Evolutionary conservation across 1,140 invertebrate species (phyloP).

Genomic region (Drosophila erecta): DNA sequence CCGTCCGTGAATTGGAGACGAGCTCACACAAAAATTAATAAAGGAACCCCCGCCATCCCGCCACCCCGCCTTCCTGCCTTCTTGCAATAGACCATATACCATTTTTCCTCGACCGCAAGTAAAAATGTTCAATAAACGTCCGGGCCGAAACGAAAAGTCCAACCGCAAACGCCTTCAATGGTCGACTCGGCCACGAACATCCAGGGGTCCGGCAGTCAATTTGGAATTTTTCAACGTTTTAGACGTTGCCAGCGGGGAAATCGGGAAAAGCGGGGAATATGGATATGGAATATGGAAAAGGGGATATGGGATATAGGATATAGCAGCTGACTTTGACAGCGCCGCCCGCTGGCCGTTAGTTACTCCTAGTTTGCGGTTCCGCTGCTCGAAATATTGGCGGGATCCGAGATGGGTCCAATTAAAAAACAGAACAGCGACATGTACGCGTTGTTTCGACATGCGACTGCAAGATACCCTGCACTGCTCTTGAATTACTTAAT

Average conservation of each 20-base stretch:
- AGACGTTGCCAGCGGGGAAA: constrained; percentile 17
- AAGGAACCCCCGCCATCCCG: constrained; percentile 36
- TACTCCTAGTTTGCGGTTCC: constrained; percentile 75
- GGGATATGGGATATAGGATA: constrained; percentile 15
- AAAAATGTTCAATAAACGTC: constrained; percentile 82
- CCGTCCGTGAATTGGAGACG: constrained; percentile 75
- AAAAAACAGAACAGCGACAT: constrained; percentile 47
- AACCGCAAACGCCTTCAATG: constrained; percentile 77
- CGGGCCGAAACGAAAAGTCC: constrained; percentile 42
- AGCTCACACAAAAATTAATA: constrained; percentile 69
- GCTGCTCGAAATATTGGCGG: constrained; percentile 44
- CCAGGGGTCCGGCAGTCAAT: constrained; percentile 61
- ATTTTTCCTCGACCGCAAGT: constrained; percentile 60
- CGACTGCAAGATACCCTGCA: constrained; percentile 3
- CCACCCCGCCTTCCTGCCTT: constrained; percentile 3
- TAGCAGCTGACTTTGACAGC: constrained; percentile 72
- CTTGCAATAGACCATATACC: too few species aligned
- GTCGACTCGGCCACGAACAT: constrained; percentile 21
- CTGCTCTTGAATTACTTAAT: not conserved
- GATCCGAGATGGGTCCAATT: constrained; percentile 54
- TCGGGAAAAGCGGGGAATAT: not conserved
- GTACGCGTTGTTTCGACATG: too few species aligned
- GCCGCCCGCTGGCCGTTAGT: constrained; percentile 62
- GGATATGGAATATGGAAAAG: not conserved
- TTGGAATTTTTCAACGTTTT: constrained; percentile 67